phyloP scores from a whole-genome alignment of 2,113 vertebrate species.

The Pterocles orientalis region DNA sequence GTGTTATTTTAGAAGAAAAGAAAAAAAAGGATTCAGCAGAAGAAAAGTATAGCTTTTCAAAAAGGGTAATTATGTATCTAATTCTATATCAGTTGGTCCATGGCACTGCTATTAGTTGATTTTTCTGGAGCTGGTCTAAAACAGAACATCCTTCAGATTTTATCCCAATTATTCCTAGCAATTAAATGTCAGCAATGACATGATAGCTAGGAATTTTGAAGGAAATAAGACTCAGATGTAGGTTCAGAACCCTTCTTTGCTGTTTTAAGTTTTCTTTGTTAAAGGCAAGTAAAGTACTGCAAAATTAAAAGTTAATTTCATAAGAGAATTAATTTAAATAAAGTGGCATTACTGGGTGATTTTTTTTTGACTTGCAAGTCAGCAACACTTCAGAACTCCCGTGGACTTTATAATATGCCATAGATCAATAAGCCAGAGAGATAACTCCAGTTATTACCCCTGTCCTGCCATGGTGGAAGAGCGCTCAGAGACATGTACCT shows the following conservation, averaged over 20 bases:
- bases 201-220: background rate
- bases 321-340: background rate
- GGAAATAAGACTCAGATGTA: background rate
- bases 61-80: background rate
- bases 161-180: background rate
- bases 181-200: background rate
- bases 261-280: background rate
- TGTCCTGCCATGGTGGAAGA: background rate
- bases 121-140: background rate
- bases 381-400: background rate
- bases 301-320: background rate
- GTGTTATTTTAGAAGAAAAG: background rate
- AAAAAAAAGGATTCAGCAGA: background rate
- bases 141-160: background rate
- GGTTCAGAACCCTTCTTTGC: background rate
- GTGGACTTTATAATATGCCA: background rate
- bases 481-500: background rate
- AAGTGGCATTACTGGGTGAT: background rate
- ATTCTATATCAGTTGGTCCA: background rate
- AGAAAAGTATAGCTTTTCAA: background rate
- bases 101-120: background rate
- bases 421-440: background rate
- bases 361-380: background rate
- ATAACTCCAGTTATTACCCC: background rate
- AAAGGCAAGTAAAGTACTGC: background rate